Conservation (phyloP, 2,888 invertebrate genomes). For the Aleiodes testaceus region DNA sequence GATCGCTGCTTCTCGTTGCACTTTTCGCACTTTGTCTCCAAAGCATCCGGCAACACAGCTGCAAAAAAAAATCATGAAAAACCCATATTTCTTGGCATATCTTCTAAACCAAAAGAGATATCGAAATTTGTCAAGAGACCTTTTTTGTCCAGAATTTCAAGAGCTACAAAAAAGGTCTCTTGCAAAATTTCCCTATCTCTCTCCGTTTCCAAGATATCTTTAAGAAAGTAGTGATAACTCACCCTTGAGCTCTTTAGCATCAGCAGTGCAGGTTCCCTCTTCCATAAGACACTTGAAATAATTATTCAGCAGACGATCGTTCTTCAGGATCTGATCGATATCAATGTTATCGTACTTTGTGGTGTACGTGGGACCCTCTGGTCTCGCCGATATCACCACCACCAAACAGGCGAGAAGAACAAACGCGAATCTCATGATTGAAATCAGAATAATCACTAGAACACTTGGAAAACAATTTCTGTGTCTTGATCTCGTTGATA, state of each 20-base stretch:
- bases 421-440: constrained; percentile 10
- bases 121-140: neutral
- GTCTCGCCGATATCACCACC: constrained; percentile 31
- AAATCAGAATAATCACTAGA: neutral
- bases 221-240: too few relatives aligned
- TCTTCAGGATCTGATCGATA: constrained; percentile 79
- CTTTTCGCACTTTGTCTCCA: constrained; percentile 78
- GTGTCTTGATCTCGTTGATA: neutral
- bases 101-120: too few relatives aligned
- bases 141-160: neutral
- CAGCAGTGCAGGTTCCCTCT: constrained; percentile 80
- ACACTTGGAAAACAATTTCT: neutral
- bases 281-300: constrained; percentile 81
- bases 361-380: constrained; percentile 73
- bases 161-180: too few relatives aligned
- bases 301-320: constrained; percentile 78
- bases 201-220: too few relatives aligned
- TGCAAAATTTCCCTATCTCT: too few relatives aligned
- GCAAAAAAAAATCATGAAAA: constrained; percentile 47
- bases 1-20: constrained; percentile 78
- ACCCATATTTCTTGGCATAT: too few relatives aligned
- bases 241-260: constrained; percentile 83
- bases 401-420: constrained; percentile 11
- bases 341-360: constrained; percentile 82
- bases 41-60: constrained; percentile 77